Percentiles rank a stretch among this genome's conserved stretches.
phyloP scores from a whole-genome alignment of 2,888 invertebrate species.

The Orgyia antiqua region DNA sequence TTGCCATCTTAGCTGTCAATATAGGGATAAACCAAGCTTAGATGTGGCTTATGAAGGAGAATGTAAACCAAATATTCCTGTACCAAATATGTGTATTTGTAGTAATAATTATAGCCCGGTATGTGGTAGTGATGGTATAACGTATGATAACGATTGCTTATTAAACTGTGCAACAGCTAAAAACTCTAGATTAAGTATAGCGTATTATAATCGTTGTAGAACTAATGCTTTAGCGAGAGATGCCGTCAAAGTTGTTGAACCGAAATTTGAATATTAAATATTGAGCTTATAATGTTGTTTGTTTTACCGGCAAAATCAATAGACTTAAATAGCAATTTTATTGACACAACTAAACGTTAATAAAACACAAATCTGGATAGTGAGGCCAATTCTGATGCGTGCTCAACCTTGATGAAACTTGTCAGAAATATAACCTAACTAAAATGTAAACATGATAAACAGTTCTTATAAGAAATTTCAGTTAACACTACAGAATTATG shows the following conservation, averaged over 20 bases:
- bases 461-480: too few relatives aligned
- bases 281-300: too few relatives aligned
- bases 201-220: slow-evolving; percentile 11
- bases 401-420: too few relatives aligned
- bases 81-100: slow-evolving; percentile 1
- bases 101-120: slow-evolving; percentile 47
- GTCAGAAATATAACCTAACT: too few relatives aligned
- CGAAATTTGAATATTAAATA: not conserved
- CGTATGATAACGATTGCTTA: slow-evolving; percentile 76
- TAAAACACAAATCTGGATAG: too few relatives aligned
- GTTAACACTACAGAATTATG: too few relatives aligned
- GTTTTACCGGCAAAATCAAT: too few relatives aligned
- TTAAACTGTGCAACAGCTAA: slow-evolving; percentile 13
- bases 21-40: not conserved
- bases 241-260: not conserved
- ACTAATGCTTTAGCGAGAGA: not conserved
- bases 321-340: too few relatives aligned
- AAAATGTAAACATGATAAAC: too few relatives aligned
- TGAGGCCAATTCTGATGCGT: too few relatives aligned
- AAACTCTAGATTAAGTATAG: slow-evolving; percentile 1
- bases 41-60: slow-evolving; percentile 2
- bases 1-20: slow-evolving; percentile 3
- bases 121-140: slow-evolving; percentile 83
- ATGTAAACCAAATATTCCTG: slow-evolving; percentile 3
- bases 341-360: too few relatives aligned